A percentile compares a stretch with the other conserved stretches of the same genome.
These are phyloP conservation scores for Drosophila teissieri DNA, from an alignment of 1,140 invertebrate species.

Conservation along the genomic window DNA sequence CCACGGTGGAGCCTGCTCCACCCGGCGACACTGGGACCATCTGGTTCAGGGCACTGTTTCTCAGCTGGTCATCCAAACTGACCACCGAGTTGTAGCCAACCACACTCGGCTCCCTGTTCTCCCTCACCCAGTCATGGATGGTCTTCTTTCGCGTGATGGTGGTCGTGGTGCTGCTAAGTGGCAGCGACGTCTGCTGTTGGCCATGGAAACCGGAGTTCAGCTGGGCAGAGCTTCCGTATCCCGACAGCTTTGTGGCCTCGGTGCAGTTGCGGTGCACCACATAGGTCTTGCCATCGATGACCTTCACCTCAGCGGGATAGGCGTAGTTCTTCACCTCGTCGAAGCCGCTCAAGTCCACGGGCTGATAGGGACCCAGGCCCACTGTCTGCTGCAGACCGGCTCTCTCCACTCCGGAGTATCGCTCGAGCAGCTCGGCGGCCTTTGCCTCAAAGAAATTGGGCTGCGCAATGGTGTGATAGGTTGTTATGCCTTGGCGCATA, in stretches of 20 bases:
- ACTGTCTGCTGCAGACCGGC: slow-evolving; percentile 51
- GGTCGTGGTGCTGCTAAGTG: slow-evolving; percentile 37
- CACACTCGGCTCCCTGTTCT: slow-evolving; percentile 69
- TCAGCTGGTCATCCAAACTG: slow-evolving; percentile 30
- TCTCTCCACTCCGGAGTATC: not conserved
- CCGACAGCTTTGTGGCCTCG: slow-evolving; percentile 65
- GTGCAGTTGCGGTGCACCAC: slow-evolving; percentile 80
- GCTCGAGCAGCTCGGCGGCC: slow-evolving; percentile 59
- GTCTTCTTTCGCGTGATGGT: slow-evolving; percentile 49
- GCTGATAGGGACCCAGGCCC: slow-evolving; percentile 50
- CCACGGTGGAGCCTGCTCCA: slow-evolving; percentile 47
- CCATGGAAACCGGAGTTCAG: slow-evolving; percentile 20
- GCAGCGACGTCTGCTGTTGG: slow-evolving; percentile 16
- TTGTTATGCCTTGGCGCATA: slow-evolving; percentile 60
- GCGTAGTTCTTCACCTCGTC: slow-evolving; percentile 79
- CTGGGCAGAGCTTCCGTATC: slow-evolving; percentile 27
- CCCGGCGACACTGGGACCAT: slow-evolving; percentile 7
- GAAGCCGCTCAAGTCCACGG: slow-evolving; percentile 66
- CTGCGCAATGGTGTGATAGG: slow-evolving; percentile 64
- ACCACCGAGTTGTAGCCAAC: slow-evolving; percentile 68
- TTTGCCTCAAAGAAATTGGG: slow-evolving; percentile 75
- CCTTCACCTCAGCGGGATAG: slow-evolving; percentile 78
- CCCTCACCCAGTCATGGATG: slow-evolving; percentile 62
- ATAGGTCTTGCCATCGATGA: slow-evolving; percentile 76
- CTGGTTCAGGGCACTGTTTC: slow-evolving; percentile 12